A percentile compares a stretch with the other conserved stretches of the same genome.
These are phyloP conservation scores for Helogale parvula DNA, from an alignment of 2,113 vertebrate genomes.

Conservation along the genomic window DNA sequence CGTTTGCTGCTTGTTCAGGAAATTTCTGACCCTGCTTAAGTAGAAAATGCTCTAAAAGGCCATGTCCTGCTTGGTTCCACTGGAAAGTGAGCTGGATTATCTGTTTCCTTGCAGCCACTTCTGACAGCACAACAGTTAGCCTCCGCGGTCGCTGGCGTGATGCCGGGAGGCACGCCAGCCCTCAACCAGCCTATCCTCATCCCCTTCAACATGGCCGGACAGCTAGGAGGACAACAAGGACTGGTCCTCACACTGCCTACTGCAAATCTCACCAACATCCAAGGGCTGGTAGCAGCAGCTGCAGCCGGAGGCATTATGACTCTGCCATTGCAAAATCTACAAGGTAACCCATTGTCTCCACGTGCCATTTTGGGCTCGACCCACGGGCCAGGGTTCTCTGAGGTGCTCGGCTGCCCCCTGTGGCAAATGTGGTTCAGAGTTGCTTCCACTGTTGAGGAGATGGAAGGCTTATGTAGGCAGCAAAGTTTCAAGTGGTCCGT, in stretches of 20 bases:
- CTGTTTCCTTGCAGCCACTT: constrained; percentile 90
- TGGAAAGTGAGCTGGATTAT: constrained; percentile 51
- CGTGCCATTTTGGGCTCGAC: not conserved
- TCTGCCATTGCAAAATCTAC: constrained; percentile 98
- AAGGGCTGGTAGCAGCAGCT: constrained; percentile 98
- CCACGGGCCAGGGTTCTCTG: not conserved
- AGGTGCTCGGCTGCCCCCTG: not conserved
- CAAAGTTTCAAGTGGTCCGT: not conserved
- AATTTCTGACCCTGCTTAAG: not conserved
- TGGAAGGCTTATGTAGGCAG: not conserved
- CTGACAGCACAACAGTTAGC: constrained; percentile 97
- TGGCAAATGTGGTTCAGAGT: not conserved
- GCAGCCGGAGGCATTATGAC: constrained; percentile 99
- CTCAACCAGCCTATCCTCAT: constrained; percentile 99
- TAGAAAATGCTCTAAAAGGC: not conserved
- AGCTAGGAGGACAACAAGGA: constrained; percentile 97
- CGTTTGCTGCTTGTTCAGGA: not conserved
- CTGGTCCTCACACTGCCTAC: constrained; percentile 98
- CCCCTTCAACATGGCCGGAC: constrained; percentile 97
- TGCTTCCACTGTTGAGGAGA: not conserved
- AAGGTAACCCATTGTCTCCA: constrained; percentile 89
- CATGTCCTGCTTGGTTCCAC: not conserved
- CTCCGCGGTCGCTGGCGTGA: constrained; percentile 95
- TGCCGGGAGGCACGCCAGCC: constrained; percentile 93
- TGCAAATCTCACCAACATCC: constrained; percentile 95